Percentiles rank a stretch among this genome's conserved stretches.
These are phyloP conservation scores for Ictalurus punctatus DNA, from an alignment of 2,113 vertebrate species.

Conservation along the genomic window DNA sequence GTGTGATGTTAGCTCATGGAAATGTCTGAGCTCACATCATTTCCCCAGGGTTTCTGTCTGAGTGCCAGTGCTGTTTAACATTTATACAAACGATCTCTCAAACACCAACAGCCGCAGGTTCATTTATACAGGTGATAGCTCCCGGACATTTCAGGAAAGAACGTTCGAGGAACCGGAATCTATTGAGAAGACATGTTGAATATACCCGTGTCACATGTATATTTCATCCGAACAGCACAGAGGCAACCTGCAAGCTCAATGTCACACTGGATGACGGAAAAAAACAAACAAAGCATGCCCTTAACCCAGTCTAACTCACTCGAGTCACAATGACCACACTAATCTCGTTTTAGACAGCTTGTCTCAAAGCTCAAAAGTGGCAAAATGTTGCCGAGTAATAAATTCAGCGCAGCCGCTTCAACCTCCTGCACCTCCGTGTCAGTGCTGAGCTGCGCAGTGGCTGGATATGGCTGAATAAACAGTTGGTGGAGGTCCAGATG, in stretches of 20 bases:
- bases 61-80: neutral
- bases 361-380: neutral
- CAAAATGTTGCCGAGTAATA: neutral
- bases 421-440: neutral
- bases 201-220: neutral
- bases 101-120: constrained; percentile 5
- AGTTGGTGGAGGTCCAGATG: neutral
- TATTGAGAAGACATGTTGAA: neutral
- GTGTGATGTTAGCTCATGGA: neutral
- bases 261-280: neutral
- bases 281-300: neutral
- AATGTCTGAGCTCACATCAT: neutral
- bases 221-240: neutral
- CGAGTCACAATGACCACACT: neutral
- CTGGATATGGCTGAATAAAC: neutral
- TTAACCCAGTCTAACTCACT: neutral
- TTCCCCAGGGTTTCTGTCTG: neutral
- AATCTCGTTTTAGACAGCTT: neutral
- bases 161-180: neutral
- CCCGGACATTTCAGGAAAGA: neutral
- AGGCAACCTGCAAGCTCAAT: neutral
- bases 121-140: neutral
- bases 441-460: neutral
- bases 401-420: neutral
- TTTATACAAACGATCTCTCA: neutral